These are phyloP conservation scores for Eustalomyia histrio DNA, from an alignment of 2,888 invertebrate genomes.

Conservation along the genomic window DNA sequence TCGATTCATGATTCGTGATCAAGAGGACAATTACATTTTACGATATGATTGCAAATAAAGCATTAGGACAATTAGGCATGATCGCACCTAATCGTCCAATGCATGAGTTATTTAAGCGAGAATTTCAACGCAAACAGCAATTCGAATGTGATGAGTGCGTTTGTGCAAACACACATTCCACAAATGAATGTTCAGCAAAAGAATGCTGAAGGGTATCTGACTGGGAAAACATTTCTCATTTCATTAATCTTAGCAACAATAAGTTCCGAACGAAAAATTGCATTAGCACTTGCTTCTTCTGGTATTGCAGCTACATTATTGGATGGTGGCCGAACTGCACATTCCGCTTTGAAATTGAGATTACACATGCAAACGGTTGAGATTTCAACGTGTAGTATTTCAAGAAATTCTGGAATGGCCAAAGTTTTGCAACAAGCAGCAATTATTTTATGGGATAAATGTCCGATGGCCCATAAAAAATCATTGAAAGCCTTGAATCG, in stretches of 20 bases:
- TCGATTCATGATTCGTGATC: too few species aligned
- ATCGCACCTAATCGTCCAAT: constrained; percentile 43
- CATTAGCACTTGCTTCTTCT: too few species aligned
- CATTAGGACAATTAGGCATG: constrained; percentile 63
- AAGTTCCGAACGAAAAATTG: too few species aligned
- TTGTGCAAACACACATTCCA: constrained; percentile 55
- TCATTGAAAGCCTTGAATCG: constrained; percentile 15
- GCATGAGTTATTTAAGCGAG: constrained; percentile 59
- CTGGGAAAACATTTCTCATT: constrained; percentile 61
- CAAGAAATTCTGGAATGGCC: constrained; percentile 23
- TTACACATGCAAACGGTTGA: constrained; percentile 68
- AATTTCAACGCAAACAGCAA: constrained; percentile 67
- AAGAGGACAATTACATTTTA: too few species aligned
- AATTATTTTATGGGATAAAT: constrained; percentile 26
- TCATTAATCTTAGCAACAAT: too few species aligned
- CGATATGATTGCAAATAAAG: constrained; percentile 50
- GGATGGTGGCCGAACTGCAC: too few species aligned
- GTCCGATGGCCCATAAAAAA: constrained; percentile 20
- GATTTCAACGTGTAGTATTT: constrained; percentile 54
- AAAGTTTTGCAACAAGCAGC: constrained; percentile 13
- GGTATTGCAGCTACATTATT: too few species aligned
- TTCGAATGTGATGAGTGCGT: constrained; percentile 51
- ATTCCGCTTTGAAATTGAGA: constrained; percentile 42
- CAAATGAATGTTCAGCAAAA: neutral
- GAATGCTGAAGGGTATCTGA: constrained; percentile 66